These are phyloP conservation scores for Tympanoctomys barrerae DNA, from an alignment of 2,797 vertebrate species.

Conservation along the genomic window DNA sequence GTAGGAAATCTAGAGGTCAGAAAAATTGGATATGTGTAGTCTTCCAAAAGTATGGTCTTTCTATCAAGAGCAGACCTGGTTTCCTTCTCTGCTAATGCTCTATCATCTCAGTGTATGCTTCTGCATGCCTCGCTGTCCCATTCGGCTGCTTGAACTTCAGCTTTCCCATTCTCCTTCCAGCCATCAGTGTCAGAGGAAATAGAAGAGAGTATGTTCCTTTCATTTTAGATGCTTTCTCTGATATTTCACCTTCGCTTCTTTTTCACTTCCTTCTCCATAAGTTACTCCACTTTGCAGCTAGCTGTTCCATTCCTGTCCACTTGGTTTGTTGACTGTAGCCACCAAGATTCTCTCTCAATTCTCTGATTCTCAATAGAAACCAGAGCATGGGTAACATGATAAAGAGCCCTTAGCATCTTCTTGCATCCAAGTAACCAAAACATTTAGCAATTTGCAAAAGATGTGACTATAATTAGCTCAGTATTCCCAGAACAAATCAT, in stretches of 20 bases:
- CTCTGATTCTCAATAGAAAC: background rate
- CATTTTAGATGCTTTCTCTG: background rate
- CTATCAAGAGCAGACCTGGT: background rate
- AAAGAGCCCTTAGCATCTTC: background rate
- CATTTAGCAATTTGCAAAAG: background rate
- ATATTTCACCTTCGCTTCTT: background rate
- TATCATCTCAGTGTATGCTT: background rate
- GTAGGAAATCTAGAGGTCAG: slow-evolving; percentile 5
- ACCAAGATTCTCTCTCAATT: background rate
- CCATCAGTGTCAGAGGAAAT: background rate
- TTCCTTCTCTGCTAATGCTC: background rate
- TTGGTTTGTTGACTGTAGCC: background rate
- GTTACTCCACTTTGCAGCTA: background rate
- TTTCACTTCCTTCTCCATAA: background rate
- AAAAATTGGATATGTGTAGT: background rate
- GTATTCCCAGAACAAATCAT: background rate
- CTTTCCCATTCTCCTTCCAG: background rate
- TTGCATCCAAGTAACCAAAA: background rate
- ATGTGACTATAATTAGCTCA: background rate
- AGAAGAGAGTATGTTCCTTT: background rate
- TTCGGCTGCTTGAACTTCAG: background rate
- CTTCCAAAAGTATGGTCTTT: background rate
- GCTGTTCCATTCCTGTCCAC: background rate
- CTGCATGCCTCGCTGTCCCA: background rate
- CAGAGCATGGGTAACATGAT: background rate